These are phyloP conservation scores for Colletes gigas DNA, from an alignment of 1,140 invertebrate species.

Conservation along the genomic window DNA sequence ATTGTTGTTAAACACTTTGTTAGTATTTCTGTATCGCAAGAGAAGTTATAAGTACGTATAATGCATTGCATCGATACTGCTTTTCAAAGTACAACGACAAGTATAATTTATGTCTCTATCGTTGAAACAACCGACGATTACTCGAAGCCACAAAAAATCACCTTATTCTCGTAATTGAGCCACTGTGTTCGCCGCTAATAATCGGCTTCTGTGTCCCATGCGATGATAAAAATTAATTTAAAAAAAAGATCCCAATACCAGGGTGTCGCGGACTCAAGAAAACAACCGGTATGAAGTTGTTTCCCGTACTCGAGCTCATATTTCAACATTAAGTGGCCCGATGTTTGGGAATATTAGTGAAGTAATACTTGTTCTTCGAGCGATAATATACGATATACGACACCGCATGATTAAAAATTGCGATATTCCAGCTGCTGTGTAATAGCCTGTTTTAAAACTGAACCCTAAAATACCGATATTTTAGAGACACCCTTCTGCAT, in stretches of 20 bases:
- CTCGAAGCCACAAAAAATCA: background rate
- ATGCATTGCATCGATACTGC: background rate
- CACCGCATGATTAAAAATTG: slow-evolving; percentile 34
- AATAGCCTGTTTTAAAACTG: slow-evolving; percentile 21
- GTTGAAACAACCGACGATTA: slow-evolving; percentile 8
- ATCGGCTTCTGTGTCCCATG: background rate
- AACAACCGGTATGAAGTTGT: slow-evolving; percentile 35
- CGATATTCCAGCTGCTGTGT: slow-evolving; percentile 44
- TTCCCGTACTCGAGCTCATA: slow-evolving; percentile 8
- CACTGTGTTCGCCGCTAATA: slow-evolving; percentile 18
- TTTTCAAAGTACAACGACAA: background rate
- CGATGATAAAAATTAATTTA: slow-evolving; percentile 35
- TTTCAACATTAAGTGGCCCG: slow-evolving; percentile 41
- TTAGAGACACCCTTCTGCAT: slow-evolving; percentile 22
- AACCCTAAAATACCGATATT: slow-evolving; percentile 19
- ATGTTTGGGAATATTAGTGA: slow-evolving; percentile 30
- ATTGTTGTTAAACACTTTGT: background rate
- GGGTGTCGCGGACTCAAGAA: background rate
- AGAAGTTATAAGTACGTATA: too few relatives aligned
- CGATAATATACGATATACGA: slow-evolving; percentile 38
- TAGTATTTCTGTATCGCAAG: too few relatives aligned
- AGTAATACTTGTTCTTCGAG: slow-evolving; percentile 34
- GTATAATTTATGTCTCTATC: slow-evolving; percentile 26
- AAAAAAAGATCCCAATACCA: background rate
- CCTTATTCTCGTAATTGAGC: background rate